These are phyloP conservation scores for Euzetes globulus DNA, from an alignment of 2,888 invertebrate genomes.

Conservation along the genomic window DNA sequence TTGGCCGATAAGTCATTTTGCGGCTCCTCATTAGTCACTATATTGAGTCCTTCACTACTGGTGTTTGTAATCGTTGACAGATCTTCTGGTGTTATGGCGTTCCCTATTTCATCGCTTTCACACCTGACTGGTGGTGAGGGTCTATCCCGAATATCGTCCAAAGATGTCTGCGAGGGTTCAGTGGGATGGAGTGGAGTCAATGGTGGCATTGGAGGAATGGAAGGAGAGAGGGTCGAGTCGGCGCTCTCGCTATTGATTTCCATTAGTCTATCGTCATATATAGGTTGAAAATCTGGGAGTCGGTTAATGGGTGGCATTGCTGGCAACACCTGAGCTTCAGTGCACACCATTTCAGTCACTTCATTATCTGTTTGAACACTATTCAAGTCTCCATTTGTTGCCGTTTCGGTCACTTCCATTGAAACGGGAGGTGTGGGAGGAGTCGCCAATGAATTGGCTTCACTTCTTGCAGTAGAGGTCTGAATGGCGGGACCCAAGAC, in stretches of 20 bases:
- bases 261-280: constrained; percentile 11
- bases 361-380: constrained; percentile 31
- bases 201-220: neutral
- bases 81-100: constrained; percentile 34
- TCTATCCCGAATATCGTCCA: neutral
- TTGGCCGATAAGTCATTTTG: neutral
- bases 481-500: constrained; percentile 46
- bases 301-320: neutral
- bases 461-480: neutral
- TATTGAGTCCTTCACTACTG: constrained; percentile 5
- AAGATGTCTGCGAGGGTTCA: constrained; percentile 7
- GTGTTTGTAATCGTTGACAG: constrained; percentile 31
- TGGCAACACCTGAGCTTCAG: neutral
- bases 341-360: constrained; percentile 32
- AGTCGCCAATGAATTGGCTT: neutral
- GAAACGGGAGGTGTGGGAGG: neutral
- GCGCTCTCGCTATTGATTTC: constrained; percentile 12
- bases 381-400: neutral
- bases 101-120: constrained; percentile 9
- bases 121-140: constrained; percentile 32
- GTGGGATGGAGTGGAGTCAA: constrained; percentile 35
- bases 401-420: constrained; percentile 10
- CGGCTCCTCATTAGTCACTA: neutral
- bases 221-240: neutral
- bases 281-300: neutral